phyloP scores from a whole-genome alignment of 1,140 invertebrate genomes.

The Elymnias hypermnestra region DNA sequence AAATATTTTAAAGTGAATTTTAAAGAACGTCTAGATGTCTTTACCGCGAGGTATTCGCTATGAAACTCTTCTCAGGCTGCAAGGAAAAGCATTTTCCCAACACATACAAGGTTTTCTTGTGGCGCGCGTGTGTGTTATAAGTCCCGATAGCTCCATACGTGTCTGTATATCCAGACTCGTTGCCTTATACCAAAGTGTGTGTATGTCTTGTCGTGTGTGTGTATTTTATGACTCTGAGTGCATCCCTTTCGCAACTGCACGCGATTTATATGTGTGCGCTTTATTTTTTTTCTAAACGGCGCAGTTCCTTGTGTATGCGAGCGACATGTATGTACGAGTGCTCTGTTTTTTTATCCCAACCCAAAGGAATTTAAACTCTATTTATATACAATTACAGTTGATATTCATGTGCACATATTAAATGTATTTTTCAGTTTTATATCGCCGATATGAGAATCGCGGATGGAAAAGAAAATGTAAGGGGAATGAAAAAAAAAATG shows the following conservation, averaged over 20 bases:
- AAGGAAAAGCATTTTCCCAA: slow-evolving; percentile 75
- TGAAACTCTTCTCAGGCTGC: slow-evolving; percentile 74
- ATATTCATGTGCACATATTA: slow-evolving; percentile 30
- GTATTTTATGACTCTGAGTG: slow-evolving; percentile 75
- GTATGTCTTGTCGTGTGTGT: slow-evolving; percentile 40
- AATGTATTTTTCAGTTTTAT: slow-evolving; percentile 76
- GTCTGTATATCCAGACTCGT: slow-evolving; percentile 47
- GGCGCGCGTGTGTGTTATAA: slow-evolving; percentile 36
- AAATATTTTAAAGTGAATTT: slow-evolving; percentile 43
- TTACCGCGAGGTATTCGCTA: slow-evolving; percentile 76
- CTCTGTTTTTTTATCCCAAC: slow-evolving; percentile 45
- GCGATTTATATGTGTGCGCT: slow-evolving; percentile 71
- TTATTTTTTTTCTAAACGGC: slow-evolving; percentile 72
- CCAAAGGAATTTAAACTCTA: slow-evolving; percentile 30
- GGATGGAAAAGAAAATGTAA: slow-evolving; percentile 74
- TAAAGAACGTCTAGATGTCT: slow-evolving; percentile 68
- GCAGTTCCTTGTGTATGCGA: slow-evolving; percentile 48
- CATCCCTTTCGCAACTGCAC: slow-evolving; percentile 74
- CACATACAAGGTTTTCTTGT: slow-evolving; percentile 71
- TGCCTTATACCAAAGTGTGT: slow-evolving; percentile 31
- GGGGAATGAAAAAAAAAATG: slow-evolving; percentile 70
- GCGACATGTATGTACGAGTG: slow-evolving; percentile 52
- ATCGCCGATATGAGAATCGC: slow-evolving; percentile 75
- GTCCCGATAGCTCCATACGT: slow-evolving; percentile 28
- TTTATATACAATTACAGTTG: slow-evolving; percentile 6